Evolutionary conservation across 1,140 invertebrate genomes (phyloP), one percentile per base, ranked within the genome.

Genomic region (Scaptomyza pallida): DNA sequence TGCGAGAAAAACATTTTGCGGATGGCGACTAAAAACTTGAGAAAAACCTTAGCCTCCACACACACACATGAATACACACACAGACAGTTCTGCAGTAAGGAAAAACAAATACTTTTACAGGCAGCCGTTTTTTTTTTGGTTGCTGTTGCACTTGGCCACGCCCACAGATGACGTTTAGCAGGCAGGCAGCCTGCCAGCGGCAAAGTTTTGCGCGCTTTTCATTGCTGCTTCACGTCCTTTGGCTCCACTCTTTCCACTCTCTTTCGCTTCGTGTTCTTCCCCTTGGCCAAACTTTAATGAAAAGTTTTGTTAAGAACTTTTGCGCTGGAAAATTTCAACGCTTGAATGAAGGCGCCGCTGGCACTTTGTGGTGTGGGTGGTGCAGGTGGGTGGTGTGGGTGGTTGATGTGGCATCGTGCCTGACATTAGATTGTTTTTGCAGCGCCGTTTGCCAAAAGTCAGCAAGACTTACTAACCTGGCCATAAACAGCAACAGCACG

Each of bases 1-100:
- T 82, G 88, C 82, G 88, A 90, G 79, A 89, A 90, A 90, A 89
- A 90, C 88, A 90, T 89, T 90, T 89, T 90, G 73, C 88, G 88
- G 88, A 90, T 90, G 88, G 88, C 88, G 88, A 90, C 88, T 79
- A 89, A 89, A 89, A 89, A 88, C 82, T 88, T 88, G 82, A 78
- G 82, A 88, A 78, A 88, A 86, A 86, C 82, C 82, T 88, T 78
- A 70, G 78, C 73, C 61, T 61, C 59, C 56, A 56, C 56, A 62
- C 64, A 60, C 19, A 37, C 21, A 33, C 71, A 59, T 41, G 19
- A 56, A 40, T 47, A 41, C 17, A 21, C 35, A 59, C 50, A 40
- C 62, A 54, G 41, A 44, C 43, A 40, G 26, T 23, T 51, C 6
- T 9, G 6, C 26, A 9, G 26, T 9, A 40, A 50, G 47, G 12